Evolutionary conservation across 2,113 vertebrate genomes (phyloP).

Genomic region (Empidonax traillii): DNA sequence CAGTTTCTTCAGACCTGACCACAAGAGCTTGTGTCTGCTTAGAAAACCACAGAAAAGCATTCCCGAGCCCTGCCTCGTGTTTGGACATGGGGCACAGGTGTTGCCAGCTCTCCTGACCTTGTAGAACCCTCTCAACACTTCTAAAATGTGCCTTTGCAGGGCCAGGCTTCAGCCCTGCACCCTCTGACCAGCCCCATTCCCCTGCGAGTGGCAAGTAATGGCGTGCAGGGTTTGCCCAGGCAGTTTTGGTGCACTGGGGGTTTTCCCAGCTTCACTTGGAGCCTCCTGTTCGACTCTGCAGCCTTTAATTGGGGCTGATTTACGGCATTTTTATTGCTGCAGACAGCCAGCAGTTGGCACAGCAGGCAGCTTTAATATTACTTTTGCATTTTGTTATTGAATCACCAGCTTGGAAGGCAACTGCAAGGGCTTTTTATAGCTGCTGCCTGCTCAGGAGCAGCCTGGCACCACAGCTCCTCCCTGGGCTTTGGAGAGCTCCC

Average conservation of each 20-base stretch:
- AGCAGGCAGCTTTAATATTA: constrained; percentile 29
- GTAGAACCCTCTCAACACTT: not conserved
- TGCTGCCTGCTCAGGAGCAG: not conserved
- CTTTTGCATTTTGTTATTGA: constrained; percentile 45
- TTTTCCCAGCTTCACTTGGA: not conserved
- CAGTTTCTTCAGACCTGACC: not conserved
- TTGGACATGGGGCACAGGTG: not conserved
- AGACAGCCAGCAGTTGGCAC: constrained; percentile 53
- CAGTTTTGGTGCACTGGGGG: rapidly evolving
- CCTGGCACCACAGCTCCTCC: not conserved
- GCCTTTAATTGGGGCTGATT: constrained; percentile 46
- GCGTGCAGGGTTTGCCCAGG: not conserved
- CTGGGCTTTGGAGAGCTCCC: not conserved
- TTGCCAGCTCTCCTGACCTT: not conserved
- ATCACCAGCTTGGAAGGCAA: constrained; percentile 26
- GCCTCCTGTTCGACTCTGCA: not conserved
- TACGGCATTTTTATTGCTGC: constrained; percentile 47
- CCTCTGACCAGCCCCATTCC: not conserved
- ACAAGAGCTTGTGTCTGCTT: not conserved
- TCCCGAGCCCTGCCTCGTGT: not conserved
- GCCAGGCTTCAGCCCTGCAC: not conserved
- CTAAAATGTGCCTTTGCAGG: not conserved
- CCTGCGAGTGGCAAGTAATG: not conserved
- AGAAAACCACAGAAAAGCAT: not conserved
- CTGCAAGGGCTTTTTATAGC: not conserved